Base-by-base conservation (phyloP, 2,113 vertebrate species). In the Platichthys stellatus region DNA sequence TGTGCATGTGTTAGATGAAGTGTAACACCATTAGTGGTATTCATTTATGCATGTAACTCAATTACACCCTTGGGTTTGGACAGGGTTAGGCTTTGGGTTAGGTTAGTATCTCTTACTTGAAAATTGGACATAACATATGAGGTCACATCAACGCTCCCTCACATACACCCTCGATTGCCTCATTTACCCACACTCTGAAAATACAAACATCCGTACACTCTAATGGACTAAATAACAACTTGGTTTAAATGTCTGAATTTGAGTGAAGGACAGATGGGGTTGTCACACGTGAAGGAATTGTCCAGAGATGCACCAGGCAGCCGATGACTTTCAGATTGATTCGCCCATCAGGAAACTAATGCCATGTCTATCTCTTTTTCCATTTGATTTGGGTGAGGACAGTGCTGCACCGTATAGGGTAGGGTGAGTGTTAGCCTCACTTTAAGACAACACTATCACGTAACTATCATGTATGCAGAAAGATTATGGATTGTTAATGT, bases 251-350 rank as follows among this genome's bases (percentile, higher is more conserved):
- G 4, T 6, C 47, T 12, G 15, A 49, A 63, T 75, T 43, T 74
- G 3, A 58, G 28, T 38, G 38, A 74, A 80, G 75, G 82, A 77
- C 51, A 74, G 68, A 76, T 38, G 68, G 18, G 51, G 17, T 71
- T 85, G 13, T 75, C 78, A 56, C 69, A 60, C 79, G 80, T 68
- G 61, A 85, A 84, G 78, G 80, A 82, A 87, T 76, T 84, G 84
- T 84, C 80, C 75, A 51, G 81, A 85, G 79, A 80, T 78, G 72
- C 72, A 68, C 68, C 56, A 13, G 20, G 72, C 80, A 72, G 87
- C 80, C 76, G 76, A 89, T 83, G 89, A 91, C 83, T 75, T 88
- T 91, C 87, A 73, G 78, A 90, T 89, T 91, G 91, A 93, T 93
- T 91, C 80, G 76, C 78, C 92, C 88, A 81, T 90, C 77, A 72